Base-by-base conservation (phyloP, 2,888 invertebrate species). In the Prostheceraeus crozeri region DNA sequence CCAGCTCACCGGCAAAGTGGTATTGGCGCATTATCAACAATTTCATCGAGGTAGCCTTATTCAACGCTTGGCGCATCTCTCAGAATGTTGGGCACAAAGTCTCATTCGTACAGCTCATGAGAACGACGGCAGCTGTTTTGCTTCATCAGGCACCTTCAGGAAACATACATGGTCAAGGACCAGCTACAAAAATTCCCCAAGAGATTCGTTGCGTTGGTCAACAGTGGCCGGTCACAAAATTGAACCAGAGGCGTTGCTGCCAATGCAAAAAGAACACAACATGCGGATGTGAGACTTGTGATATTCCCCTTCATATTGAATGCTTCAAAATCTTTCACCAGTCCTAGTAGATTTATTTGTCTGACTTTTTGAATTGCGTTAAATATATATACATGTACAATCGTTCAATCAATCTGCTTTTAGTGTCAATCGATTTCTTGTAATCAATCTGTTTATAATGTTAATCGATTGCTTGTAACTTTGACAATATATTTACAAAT, bases 221-320 rank as follows among this genome's bases (percentile, higher is more conserved):
- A 4, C 8, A 40, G 16, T 40, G 40, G 40, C 40, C 40, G 16
- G 16, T 16, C 40, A 40, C 40, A 40, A 40, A 40, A 40, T 16
- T 40, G 40, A 16, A 16, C 19, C 40, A 40, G 23, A 16, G 40
- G 23, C 14, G 40, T 16, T 40, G 40, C 19, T 23, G 40, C 40
- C 6, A 16, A 23, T 40, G 40, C 40, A 40, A 40, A 23, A 40
- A 40, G 40, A 40, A 40, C 40, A 40, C 40, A 40, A 40, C 40
- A 40, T 40, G 16, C 40, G 40, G 40, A 40, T 40, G 40, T 40
- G 40, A 40, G 23, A 40, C 40, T 16, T 40, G 40, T 23, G 23
- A 40, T 23, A 40, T 40, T n/a, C 40, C 40, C 14, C 19, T 40
- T 16, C 40, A 40, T 40, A 23, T n/a, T 16, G 40, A 40, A 40